A percentile compares a stretch with the other conserved stretches of the same genome.
These are phyloP conservation scores for Osedax frankpressi DNA, from an alignment of 2,888 invertebrate genomes.

Conservation along the genomic window DNA sequence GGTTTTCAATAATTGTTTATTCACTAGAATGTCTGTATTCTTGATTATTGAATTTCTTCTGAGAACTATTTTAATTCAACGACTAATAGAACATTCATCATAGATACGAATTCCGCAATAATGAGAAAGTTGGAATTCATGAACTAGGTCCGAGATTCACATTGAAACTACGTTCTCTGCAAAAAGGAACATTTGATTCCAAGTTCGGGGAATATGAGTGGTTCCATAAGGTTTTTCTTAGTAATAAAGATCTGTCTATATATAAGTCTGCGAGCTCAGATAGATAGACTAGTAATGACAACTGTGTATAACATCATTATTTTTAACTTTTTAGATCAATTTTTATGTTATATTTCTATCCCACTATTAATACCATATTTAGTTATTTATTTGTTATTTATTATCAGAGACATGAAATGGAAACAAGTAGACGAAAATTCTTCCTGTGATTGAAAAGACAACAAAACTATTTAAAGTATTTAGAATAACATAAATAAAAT, in stretches of 20 bases:
- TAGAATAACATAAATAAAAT: too few species aligned
- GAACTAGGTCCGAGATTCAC: conserved; percentile 98
- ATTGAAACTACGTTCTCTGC: conserved; percentile 73
- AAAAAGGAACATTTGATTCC: conserved; percentile 91
- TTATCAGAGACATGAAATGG: conserved; percentile 73
- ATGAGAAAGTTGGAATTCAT: conserved; percentile 59
- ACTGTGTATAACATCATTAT: too few species aligned
- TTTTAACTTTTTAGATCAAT: too few species aligned
- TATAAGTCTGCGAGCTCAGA: too few species aligned
- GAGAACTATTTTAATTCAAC: conserved; percentile 55
- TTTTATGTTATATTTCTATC: too few species aligned
- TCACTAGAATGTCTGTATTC: not conserved
- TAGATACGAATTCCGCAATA: conserved; percentile 47
- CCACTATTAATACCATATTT: not conserved
- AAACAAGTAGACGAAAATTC: conserved; percentile 79
- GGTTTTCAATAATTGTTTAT: conserved; percentile 50
- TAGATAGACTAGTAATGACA: too few species aligned
- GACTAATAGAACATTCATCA: conserved; percentile 20
- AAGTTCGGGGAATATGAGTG: conserved; percentile 93
- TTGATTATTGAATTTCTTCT: too few species aligned
- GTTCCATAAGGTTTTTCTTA: conserved; percentile 59
- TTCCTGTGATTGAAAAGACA: too few species aligned
- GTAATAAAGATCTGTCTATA: too few species aligned
- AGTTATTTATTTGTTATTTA: conserved; percentile 4
- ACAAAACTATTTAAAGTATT: too few species aligned